phyloP scores from a whole-genome alignment of 2,113 vertebrate species.

The Eublepharis macularius region DNA sequence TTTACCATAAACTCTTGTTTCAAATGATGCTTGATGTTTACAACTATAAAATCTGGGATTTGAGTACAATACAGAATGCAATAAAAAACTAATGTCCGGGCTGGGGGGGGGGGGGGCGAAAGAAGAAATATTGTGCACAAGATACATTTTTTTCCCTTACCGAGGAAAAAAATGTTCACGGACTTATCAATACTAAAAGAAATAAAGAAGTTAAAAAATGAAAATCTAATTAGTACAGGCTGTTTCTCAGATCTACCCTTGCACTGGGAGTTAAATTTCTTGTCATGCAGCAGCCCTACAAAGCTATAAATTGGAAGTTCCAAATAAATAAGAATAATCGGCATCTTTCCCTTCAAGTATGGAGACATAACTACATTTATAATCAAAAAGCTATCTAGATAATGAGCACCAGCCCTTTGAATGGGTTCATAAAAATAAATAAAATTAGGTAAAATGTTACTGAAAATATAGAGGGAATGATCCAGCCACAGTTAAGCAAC shows the following conservation, averaged over 20 bases:
- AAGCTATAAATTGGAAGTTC: constrained; percentile 37
- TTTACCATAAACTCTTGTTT: constrained; percentile 45
- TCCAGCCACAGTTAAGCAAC: not conserved
- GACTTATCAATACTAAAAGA: not conserved
- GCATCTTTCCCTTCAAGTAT: constrained; percentile 36
- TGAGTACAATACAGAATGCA: constrained; percentile 24
- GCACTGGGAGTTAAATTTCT: constrained; percentile 17
- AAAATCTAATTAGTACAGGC: constrained; percentile 15
- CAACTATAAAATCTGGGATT: constrained; percentile 17
- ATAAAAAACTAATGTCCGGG: constrained; percentile 33
- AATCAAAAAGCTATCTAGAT: constrained; percentile 52
- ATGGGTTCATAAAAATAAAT: constrained; percentile 53
- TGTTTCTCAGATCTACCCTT: not conserved
- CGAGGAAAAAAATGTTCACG: not conserved
- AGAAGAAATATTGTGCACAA: not conserved
- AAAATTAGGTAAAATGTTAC: constrained; percentile 50
- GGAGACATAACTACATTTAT: constrained; percentile 50
- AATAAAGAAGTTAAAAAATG: constrained; percentile 23
- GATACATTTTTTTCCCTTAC: not conserved
- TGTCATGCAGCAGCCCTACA: constrained; percentile 35
- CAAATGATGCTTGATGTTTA: constrained; percentile 16
- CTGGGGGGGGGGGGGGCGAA: constrained; percentile 7
- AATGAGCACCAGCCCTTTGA: constrained; percentile 30
- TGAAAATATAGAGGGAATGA: not conserved
- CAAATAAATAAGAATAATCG: constrained; percentile 45